Base-by-base conservation (phyloP, 2,888 invertebrate species). In the Lasioglossum vierecki region DNA sequence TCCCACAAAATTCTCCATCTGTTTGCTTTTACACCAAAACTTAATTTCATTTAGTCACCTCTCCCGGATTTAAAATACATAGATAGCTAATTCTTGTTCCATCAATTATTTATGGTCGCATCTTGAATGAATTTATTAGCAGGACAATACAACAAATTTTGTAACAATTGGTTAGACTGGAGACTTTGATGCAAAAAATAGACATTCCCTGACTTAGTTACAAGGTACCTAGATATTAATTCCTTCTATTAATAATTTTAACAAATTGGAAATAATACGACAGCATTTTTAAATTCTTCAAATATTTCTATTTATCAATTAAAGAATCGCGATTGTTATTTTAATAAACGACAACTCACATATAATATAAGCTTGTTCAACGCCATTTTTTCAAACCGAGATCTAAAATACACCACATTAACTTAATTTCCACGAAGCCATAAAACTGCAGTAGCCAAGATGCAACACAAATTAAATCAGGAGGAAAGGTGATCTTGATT, bases 401-500 rank as follows among this genome's bases (percentile, higher is more conserved):
- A n/a, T 57, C 11, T n/a, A 11, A n/a, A n/a, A 9, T n/a, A 57
- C n/a, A 11, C 57, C n/a, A n/a, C 57, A 1, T 57, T n/a, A n/a
- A 57, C 4, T 57, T n/a, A 11, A 53, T 53, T 53, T 53, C 53
- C 1, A 53, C 53, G n/a, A 53, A n/a, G 53, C 53, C 53, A n/a
- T 53, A n/a, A 22, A 57, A 57, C 9, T 57, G 57, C 57, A 57
- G 57, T n/a, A 4, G 57, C n/a, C 11, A 57, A 57, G n/a, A 57
- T 57, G 57, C 57, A n/a, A 4, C n/a, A 4, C 6, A 53, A 53
- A 53, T 63, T 63, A 63, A 15, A 63, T 30, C 30, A 13, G 11
- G 15, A 63, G 30, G 63, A 35, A 63, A 63, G 30, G 26, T 63
- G 63, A 63, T 63, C 63, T 35, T 63, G 63, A 63, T 63, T 63